These are phyloP conservation scores for Spheniscus humboldti DNA, from an alignment of 2,797 vertebrate genomes.

Conservation along the genomic window DNA sequence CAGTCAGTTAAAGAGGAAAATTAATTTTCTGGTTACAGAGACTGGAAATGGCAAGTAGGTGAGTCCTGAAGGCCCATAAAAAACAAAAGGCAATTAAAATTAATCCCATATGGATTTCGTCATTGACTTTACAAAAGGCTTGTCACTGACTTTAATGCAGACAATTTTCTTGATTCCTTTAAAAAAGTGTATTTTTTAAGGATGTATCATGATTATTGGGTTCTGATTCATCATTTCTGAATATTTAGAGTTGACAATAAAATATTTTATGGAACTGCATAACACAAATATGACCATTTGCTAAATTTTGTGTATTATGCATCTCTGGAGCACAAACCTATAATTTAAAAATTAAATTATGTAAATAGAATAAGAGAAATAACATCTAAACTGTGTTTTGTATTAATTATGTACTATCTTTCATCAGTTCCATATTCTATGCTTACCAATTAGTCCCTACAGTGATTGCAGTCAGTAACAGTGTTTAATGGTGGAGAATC, in stretches of 20 bases:
- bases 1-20: not conserved
- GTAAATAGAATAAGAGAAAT: not conserved
- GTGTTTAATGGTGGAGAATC: not conserved
- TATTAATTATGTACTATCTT: not conserved
- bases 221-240: not conserved
- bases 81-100: slow-evolving; percentile 38
- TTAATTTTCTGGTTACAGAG: slow-evolving; percentile 15
- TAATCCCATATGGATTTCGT: not conserved
- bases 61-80: slow-evolving; percentile 40
- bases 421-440: not conserved
- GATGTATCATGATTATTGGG: not conserved
- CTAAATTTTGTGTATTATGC: not conserved
- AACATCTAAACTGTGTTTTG: not conserved
- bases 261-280: not conserved
- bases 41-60: slow-evolving; percentile 7
- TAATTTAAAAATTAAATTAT: not conserved
- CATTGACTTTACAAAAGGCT: not conserved
- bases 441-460: not conserved
- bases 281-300: not conserved
- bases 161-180: not conserved
- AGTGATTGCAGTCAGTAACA: not conserved
- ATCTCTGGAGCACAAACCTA: not conserved
- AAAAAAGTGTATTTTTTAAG: not conserved
- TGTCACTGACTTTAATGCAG: not conserved
- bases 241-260: not conserved